Conservation (phyloP, 2,113 vertebrate genomes). For the Onychorhynchus coronatus region DNA sequence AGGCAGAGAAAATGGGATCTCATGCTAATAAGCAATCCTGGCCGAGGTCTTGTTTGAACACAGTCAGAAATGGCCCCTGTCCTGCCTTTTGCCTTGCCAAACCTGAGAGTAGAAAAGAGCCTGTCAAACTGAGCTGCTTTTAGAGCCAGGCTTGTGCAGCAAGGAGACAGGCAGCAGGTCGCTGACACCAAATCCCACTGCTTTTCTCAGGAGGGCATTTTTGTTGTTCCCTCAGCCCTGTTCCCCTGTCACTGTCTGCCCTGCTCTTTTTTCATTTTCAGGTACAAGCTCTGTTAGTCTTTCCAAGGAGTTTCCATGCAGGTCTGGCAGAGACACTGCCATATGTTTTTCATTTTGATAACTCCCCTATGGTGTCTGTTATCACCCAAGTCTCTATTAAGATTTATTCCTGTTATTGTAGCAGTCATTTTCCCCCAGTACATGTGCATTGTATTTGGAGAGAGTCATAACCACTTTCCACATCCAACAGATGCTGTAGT, state of each 20-base stretch:
- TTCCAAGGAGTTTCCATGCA: slow-evolving; percentile 29
- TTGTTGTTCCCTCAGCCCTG: background rate
- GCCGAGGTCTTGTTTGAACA: background rate
- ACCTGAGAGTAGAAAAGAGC: background rate
- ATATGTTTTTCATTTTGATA: slow-evolving; percentile 64
- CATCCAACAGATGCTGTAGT: slow-evolving; percentile 61
- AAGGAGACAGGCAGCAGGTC: background rate
- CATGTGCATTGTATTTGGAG: slow-evolving; percentile 64
- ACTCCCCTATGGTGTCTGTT: slow-evolving; percentile 66
- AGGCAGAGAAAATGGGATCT: background rate
- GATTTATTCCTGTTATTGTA: slow-evolving; percentile 71
- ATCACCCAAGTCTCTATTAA: slow-evolving; percentile 67
- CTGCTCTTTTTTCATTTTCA: background rate
- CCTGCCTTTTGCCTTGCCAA: background rate
- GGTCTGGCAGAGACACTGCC: slow-evolving; percentile 4
- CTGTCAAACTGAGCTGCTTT: background rate
- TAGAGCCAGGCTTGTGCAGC: background rate
- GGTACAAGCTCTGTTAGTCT: slow-evolving; percentile 1
- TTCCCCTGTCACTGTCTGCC: background rate
- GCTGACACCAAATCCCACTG: background rate
- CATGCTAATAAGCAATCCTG: background rate
- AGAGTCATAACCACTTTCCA: slow-evolving; percentile 60
- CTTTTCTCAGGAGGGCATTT: background rate
- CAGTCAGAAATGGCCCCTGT: background rate
- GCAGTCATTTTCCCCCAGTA: slow-evolving; percentile 58